phyloP scores from a whole-genome alignment of 2,113 vertebrate genomes.

The Apeltes quadracus region DNA sequence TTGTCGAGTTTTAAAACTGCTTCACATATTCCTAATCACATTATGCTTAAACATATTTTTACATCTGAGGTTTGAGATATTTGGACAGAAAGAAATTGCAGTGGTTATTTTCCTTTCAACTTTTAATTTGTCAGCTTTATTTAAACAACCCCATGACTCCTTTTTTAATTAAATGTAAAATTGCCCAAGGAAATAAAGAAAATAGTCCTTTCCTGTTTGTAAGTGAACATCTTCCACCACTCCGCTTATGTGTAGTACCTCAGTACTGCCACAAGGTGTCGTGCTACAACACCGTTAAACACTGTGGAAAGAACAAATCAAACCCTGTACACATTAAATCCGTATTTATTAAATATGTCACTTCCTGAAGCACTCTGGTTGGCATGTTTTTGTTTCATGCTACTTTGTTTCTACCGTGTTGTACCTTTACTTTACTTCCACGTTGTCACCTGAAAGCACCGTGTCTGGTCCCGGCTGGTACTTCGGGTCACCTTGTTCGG shows the following conservation, averaged over 20 bases:
- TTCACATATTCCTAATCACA: background rate
- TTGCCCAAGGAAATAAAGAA: background rate
- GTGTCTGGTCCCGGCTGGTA: slow-evolving; percentile 51
- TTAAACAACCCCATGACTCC: background rate
- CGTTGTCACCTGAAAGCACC: slow-evolving; percentile 12
- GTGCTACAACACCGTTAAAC: slow-evolving; percentile 11
- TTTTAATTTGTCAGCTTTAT: background rate
- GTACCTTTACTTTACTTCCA: background rate
- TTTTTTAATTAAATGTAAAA: background rate
- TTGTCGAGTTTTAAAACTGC: background rate
- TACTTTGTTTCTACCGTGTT: background rate
- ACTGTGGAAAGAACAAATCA: too few species aligned
- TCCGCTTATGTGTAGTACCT: slow-evolving; percentile 26
- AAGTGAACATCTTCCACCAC: background rate
- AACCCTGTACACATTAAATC: background rate
- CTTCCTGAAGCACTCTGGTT: background rate
- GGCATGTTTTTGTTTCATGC: background rate
- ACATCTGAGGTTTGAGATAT: background rate
- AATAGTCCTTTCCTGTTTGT: background rate
- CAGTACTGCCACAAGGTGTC: slow-evolving; percentile 45
- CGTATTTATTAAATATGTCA: background rate
- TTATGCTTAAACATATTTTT: background rate
- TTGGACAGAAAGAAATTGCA: background rate
- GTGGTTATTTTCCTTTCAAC: too few species aligned
- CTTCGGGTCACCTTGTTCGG: slow-evolving; percentile 69